These are phyloP conservation scores for Panzeria rudis DNA, from an alignment of 2,888 invertebrate species.

Conservation along the genomic window DNA sequence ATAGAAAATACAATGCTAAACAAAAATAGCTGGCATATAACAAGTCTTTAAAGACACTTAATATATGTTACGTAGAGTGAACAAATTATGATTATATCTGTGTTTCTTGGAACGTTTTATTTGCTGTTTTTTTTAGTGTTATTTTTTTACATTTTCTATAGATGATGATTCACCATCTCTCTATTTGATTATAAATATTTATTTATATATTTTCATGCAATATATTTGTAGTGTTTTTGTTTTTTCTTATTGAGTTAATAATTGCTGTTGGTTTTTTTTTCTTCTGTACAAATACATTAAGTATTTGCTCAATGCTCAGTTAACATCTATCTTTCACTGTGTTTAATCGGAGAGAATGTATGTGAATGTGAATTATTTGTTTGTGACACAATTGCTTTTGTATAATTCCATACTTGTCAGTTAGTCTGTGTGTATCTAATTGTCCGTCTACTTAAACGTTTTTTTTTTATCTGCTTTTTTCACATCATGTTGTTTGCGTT, in stretches of 20 bases:
- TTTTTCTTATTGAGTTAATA: slow-evolving; percentile 17
- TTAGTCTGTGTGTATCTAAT: slow-evolving; percentile 18
- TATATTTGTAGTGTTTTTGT: slow-evolving; percentile 7
- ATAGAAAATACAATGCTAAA: too few relatives aligned
- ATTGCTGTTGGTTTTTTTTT: slow-evolving; percentile 40
- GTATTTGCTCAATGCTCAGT: slow-evolving; percentile 56
- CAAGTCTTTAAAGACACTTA: not conserved
- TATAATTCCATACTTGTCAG: slow-evolving; percentile 54
- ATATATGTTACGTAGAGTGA: slow-evolving; percentile 42
- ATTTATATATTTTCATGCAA: slow-evolving; percentile 50
- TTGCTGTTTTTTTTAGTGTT: slow-evolving; percentile 52
- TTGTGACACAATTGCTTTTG: slow-evolving; percentile 69
- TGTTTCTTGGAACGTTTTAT: slow-evolving; percentile 66
- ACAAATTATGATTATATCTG: slow-evolving; percentile 60
- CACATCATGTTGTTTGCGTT: slow-evolving; percentile 46
- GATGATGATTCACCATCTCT: slow-evolving; percentile 68
- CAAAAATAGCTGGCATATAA: not conserved
- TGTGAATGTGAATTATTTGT: slow-evolving; percentile 58
- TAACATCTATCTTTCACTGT: slow-evolving; percentile 57
- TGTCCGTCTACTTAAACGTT: slow-evolving; percentile 24
- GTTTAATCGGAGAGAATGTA: slow-evolving; percentile 53
- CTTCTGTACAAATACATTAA: slow-evolving; percentile 26
- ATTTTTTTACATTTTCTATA: slow-evolving; percentile 34
- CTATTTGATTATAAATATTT: slow-evolving; percentile 67
- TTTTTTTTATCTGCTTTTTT: not conserved